Evolutionary conservation across 2,113 vertebrate genomes (phyloP).

Genomic region (Aptenodytes forsteri): DNA sequence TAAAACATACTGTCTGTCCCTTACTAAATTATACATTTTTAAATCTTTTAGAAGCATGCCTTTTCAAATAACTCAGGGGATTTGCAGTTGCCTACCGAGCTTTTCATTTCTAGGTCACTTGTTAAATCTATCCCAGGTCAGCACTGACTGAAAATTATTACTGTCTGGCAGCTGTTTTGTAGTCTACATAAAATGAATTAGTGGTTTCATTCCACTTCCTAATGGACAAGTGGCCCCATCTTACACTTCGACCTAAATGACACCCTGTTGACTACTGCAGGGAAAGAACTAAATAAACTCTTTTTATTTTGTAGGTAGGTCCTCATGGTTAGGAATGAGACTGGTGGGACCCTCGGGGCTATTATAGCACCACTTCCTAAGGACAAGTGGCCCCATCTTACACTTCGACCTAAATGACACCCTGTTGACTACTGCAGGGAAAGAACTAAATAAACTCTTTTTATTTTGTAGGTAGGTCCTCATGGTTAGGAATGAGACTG

Average conservation of each 20-base stretch:
- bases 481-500: neutral
- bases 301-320: neutral
- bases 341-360: neutral
- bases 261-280: neutral
- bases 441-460: slow-evolving; percentile 31
- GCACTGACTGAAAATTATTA: slow-evolving; percentile 45
- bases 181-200: slow-evolving; percentile 57
- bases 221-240: slow-evolving; percentile 60
- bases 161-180: slow-evolving; percentile 56
- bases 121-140: slow-evolving; percentile 62
- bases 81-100: slow-evolving; percentile 45
- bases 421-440: neutral
- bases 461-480: neutral
- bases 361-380: neutral
- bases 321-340: neutral
- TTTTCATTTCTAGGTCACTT: slow-evolving; percentile 66
- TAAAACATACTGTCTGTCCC: slow-evolving; percentile 50
- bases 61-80: slow-evolving; percentile 50
- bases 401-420: slow-evolving; percentile 36
- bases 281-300: slow-evolving; percentile 22
- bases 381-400: slow-evolving; percentile 61
- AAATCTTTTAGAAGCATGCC: slow-evolving; percentile 19
- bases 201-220: slow-evolving; percentile 53
- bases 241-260: slow-evolving; percentile 42
- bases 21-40: slow-evolving; percentile 65